Conservation (phyloP, 2,888 invertebrate genomes). For the Ophion ellenae region DNA sequence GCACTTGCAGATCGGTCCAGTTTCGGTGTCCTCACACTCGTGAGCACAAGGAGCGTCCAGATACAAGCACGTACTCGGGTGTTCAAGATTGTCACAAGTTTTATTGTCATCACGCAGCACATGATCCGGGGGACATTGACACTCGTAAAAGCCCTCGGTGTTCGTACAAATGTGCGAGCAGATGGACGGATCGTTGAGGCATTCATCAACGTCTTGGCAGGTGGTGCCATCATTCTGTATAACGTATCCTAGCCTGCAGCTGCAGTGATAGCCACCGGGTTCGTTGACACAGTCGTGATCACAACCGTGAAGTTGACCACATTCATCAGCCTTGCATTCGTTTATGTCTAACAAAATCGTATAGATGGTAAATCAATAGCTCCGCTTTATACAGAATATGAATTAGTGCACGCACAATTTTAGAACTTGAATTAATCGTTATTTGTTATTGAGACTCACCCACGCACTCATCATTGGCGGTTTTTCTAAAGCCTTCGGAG, state of each 20-base stretch:
- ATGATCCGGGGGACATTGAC: constrained; percentile 85
- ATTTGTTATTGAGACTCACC: constrained; percentile 77
- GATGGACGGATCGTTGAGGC: constrained; percentile 67
- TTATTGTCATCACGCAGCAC: constrained; percentile 72
- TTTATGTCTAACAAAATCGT: constrained; percentile 84
- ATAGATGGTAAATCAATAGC: not conserved
- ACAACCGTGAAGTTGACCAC: constrained; percentile 84
- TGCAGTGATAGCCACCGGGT: constrained; percentile 82
- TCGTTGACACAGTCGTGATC: constrained; percentile 84
- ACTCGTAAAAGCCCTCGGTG: constrained; percentile 79
- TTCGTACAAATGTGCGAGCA: constrained; percentile 79
- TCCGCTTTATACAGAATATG: not conserved
- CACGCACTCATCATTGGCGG: constrained; percentile 83
- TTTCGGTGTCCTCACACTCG: constrained; percentile 77
- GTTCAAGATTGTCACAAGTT: constrained; percentile 75
- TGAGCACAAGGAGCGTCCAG: constrained; percentile 72
- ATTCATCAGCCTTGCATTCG: constrained; percentile 84
- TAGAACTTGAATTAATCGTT: not conserved
- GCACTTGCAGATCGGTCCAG: constrained; percentile 85
- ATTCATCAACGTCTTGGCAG: constrained; percentile 81
- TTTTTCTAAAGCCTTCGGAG: constrained; percentile 83
- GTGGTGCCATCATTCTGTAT: constrained; percentile 78
- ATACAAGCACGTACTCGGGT: constrained; percentile 70
- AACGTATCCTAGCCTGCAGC: constrained; percentile 81
- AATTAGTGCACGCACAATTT: not conserved